Percentiles rank a stretch among this genome's conserved stretches.
phyloP scores from a whole-genome alignment of 2,797 vertebrate species.

The Pelodytes ibericus region DNA sequence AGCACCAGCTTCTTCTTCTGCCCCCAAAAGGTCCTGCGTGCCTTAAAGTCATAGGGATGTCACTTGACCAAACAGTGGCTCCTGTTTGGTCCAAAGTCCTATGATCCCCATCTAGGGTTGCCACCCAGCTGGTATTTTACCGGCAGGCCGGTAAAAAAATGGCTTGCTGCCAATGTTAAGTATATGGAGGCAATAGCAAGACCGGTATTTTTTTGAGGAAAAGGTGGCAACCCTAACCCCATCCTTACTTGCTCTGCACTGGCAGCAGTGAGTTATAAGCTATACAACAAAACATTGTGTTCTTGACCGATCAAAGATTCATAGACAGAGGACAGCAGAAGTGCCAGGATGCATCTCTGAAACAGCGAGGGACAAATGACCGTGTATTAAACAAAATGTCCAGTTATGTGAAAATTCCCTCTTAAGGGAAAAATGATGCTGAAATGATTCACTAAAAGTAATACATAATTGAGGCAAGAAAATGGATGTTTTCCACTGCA shows the following conservation, averaged over 20 bases:
- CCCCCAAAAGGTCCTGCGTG: no score
- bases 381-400: slow-evolving; percentile 49
- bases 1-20: no score
- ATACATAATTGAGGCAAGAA: slow-evolving; percentile 51
- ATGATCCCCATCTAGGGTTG: no score
- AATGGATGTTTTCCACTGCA: slow-evolving; percentile 46
- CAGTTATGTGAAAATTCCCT: slow-evolving; percentile 37
- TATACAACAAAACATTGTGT: slow-evolving; percentile 4
- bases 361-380: slow-evolving; percentile 45
- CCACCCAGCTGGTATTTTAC: no score
- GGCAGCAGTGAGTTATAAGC: neutral
- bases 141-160: no score
- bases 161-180: no score
- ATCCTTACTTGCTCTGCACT: neutral
- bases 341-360: slow-evolving; percentile 32
- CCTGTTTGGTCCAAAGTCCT: no score
- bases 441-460: slow-evolving; percentile 48
- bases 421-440: slow-evolving; percentile 46
- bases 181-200: no score
- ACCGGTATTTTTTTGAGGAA: no score
- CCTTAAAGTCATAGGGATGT: no score
- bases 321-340: slow-evolving; percentile 31
- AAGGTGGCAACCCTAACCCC: no score
- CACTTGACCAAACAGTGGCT: no score
- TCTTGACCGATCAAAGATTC: slow-evolving; percentile 30